Evolutionary conservation across 2,113 vertebrate genomes (phyloP), one percentile per base, ranked within the genome.

Genomic region (Rhinolophus ferrumequinum): DNA sequence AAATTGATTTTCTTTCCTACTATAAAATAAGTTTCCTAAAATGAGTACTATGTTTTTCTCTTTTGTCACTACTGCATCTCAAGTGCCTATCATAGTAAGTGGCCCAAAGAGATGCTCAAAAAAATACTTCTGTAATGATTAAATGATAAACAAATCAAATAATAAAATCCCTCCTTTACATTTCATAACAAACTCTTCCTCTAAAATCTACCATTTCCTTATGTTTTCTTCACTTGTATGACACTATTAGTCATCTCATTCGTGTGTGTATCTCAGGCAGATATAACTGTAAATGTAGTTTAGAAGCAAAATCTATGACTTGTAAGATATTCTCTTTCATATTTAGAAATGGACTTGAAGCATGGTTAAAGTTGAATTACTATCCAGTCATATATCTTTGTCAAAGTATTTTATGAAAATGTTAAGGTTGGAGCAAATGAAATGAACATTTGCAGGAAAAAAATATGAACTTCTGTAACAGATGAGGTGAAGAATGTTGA

Each of bases 341-440:
- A 84, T 88, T 97, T 91, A n/a, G n/a, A 73, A 94, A 86, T 50
- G 21, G 47, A 69, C 5, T 86, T 84, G n/a, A 95, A 81, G 30
- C 26, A 28, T 33, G 14, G 10, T 89, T 93, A 69, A 89, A 86
- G 47, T 54, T 93, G 84, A 97, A 41, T 70, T 83, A 41, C n/a
- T 28, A 33, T 33, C 38, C 44, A 83, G 54, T 52, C 44, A 94
- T 96, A 76, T 5, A 22, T 90, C 85, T 92, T 85, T 92, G 30
- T 91, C 13, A 70, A 75, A 56, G 28, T 76, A n/a, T 47, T 95
- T 93, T 85, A 60, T 96, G 47, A 64, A 95, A 93, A 33, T n/a
- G 62, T 33, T 18, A 91, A 95, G 60, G 41, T 54, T 93, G 69
- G 52, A 93, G 50, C 18, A 96, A 93, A 77, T 81, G 24, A 12